Evolutionary conservation across 2,888 invertebrate species (phyloP), one percentile per base, ranked within the genome.

Genomic region (Selenia dentaria): DNA sequence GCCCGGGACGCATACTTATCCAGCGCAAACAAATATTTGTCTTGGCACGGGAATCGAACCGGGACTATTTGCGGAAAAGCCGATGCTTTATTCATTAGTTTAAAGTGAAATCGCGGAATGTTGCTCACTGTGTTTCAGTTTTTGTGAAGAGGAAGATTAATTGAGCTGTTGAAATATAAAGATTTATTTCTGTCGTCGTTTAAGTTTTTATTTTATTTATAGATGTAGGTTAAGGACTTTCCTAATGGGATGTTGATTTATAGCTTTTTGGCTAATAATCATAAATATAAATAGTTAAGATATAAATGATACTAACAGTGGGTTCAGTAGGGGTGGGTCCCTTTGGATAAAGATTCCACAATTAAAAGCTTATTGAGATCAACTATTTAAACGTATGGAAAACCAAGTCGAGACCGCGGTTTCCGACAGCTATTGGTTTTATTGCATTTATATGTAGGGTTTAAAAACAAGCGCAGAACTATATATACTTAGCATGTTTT

Each of bases 1-100:
- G 34, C 45, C 45, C 35, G 27, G 20, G 33, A 46, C 43, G 51
- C 31, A 44, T 55, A 52, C 46, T 53, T 49, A 53, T 43, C 51
- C 37, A 34, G 37, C 49, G 45, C 43, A 33, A 32, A 49, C 53
- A 51, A 55, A 58, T 47, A 55, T 55, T 58, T 54, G 55, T 37
- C 40, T 58, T 55, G 58, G 58, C 54, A 47, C 50, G 20, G 38
- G 55, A 55, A 50, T 50, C 47, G 58, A 58, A 58, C 58, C 47
- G 43, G 49, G 12, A 9, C 44, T 40, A 49, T 51, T 53, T 51
- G 50, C 38, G 42, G 13, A 33, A 13, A 41, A 51, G 48, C 45
- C 53, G 43, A 50, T 54, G 55, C 39, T 47, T 58, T 51, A 58
- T 55, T 54, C 55, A 55, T 58, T 54, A 55, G 51, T 28, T 37